Percentiles rank a stretch among this genome's conserved stretches.
These are phyloP conservation scores for Eristalis pertinax DNA, from an alignment of 2,888 invertebrate genomes.

Conservation along the genomic window DNA sequence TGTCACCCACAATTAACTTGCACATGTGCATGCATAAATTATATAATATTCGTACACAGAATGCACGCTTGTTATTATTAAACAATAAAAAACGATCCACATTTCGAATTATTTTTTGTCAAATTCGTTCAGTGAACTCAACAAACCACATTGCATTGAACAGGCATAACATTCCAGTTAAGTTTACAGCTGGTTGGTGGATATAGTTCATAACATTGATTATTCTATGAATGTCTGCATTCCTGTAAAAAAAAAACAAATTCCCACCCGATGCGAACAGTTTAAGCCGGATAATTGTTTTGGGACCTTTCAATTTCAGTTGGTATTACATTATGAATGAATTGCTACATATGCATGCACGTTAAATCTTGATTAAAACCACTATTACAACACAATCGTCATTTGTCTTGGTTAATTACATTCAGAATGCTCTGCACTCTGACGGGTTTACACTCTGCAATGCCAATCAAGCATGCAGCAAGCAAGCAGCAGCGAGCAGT, in stretches of 20 bases:
- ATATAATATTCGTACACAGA: too few relatives aligned
- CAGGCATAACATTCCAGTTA: too few relatives aligned
- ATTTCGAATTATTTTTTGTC: too few relatives aligned
- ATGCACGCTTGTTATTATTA: too few relatives aligned
- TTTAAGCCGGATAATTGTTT: neutral
- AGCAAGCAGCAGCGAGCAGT: neutral
- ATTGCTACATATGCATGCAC: neutral
- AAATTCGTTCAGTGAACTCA: too few relatives aligned
- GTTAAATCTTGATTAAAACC: slow-evolving; percentile 34
- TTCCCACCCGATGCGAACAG: neutral
- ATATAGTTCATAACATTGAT: too few relatives aligned
- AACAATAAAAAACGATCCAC: too few relatives aligned
- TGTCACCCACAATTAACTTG: too few relatives aligned
- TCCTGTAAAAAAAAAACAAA: neutral
- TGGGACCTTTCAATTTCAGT: neutral
- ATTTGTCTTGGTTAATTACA: slow-evolving; percentile 59
- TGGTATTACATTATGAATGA: neutral
- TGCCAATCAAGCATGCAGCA: neutral
- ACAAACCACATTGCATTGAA: too few relatives aligned
- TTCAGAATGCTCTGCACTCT: neutral
- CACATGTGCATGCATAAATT: too few relatives aligned
- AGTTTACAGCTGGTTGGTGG: too few relatives aligned
- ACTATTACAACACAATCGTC: slow-evolving; percentile 52
- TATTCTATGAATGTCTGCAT: too few relatives aligned
- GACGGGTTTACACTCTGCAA: neutral